phyloP scores from a whole-genome alignment of 2,113 vertebrate genomes.

The Bos javanicus region DNA sequence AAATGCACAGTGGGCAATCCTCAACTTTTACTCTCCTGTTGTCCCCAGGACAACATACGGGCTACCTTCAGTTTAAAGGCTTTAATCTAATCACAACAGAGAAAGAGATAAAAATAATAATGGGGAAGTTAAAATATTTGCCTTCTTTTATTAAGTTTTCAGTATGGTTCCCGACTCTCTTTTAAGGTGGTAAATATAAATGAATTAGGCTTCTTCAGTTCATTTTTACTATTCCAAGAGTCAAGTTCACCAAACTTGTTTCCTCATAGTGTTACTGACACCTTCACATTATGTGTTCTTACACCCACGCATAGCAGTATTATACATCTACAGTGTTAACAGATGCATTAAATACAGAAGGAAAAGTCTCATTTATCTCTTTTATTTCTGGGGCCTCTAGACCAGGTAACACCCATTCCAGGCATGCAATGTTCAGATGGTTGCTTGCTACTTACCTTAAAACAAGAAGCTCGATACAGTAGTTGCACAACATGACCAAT shows the following conservation, averaged over 20 bases:
- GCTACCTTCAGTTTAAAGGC: not conserved
- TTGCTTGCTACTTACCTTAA: slow-evolving; percentile 86
- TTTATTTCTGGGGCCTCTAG: not conserved
- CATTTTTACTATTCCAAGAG: not conserved
- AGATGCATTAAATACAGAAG: not conserved
- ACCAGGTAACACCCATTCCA: not conserved
- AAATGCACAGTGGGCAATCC: not conserved
- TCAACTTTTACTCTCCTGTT: not conserved
- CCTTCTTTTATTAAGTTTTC: not conserved
- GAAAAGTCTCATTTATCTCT: not conserved
- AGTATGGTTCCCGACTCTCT: not conserved
- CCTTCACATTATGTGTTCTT: not conserved
- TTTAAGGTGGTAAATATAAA: slow-evolving; percentile 30
- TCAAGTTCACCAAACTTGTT: not conserved
- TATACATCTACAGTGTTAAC: not conserved
- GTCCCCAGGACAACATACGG: not conserved
- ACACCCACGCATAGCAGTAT: not conserved
- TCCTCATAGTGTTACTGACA: not conserved
- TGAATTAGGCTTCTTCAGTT: not conserved
- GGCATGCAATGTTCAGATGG: not conserved
- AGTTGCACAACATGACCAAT: slow-evolving; percentile 98
- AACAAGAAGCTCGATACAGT: slow-evolving; percentile 97
- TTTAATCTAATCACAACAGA: slow-evolving; percentile 1
- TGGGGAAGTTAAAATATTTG: not conserved
- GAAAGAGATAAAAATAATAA: not conserved